Evolutionary conservation across 2,888 invertebrate genomes (phyloP), one percentile per base, ranked within the genome.

Genomic region (Dichetophora obliterata): DNA sequence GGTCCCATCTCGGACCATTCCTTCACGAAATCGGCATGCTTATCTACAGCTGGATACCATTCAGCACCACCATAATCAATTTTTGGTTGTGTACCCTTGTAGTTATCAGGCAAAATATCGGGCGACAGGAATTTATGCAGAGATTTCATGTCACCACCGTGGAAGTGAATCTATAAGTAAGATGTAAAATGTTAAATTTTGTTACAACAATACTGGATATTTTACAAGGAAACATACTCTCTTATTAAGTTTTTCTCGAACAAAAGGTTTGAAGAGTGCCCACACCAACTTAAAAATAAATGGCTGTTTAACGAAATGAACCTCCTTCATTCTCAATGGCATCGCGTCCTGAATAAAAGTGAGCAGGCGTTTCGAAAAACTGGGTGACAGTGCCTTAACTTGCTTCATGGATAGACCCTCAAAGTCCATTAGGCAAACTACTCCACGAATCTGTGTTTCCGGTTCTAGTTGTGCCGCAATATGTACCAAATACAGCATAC

Each of bases 301-400:
- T 0, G 96, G 95, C 85, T 96, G 94, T 85, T 95, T 95, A 3
- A 96, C 95, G 86, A 96, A 93, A 89, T 96, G 96, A 11, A 96
- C 93, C 89, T 95, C 95, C 88, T 95, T 96, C 82, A 96, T 90
- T 75, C 96, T 91, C 71, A 95, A 88, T 3, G 96, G 95, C 95
- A 96, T 95, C 0, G 96, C 95, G 77, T 96, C 95, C 89, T 96
- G 96, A 82, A 96, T 95, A 89, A 96, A 96, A 11, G 92, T 92
- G 78, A 96, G 91, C 71, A 96, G 91, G 69, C 93, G 92, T 90
- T 93, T 92, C 70, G 95, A 94, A 89, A 95, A 96, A 9, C 92
- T 89, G 0, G 95, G 95, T 0, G 93, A 91, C 70, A 96, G 88
- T 0, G 93, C 93, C 76, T 87, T 89, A 22, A 92, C 91, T 91